Conservation (phyloP, 53 echinoderm and acorn worm genomes). For the Patiria pectinifera region DNA sequence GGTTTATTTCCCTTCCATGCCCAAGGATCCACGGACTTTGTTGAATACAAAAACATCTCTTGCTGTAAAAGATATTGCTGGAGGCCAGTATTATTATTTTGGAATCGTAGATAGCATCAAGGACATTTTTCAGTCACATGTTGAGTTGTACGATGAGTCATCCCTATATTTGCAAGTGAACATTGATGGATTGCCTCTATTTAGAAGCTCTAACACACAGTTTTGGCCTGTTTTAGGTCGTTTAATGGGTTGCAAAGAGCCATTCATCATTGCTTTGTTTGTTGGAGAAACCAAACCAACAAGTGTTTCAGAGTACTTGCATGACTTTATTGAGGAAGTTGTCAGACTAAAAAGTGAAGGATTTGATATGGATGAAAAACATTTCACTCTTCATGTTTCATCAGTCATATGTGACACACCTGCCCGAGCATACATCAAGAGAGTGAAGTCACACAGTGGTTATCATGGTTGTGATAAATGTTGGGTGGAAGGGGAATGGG, state of each 20-base stretch:
- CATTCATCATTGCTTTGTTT: conserved; percentile 44
- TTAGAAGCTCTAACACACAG: conserved; percentile 46
- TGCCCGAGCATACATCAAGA: conserved; percentile 51
- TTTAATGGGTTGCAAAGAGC: conserved; percentile 33
- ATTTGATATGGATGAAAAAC: conserved; percentile 17
- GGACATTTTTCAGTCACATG: conserved; percentile 28
- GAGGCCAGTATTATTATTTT: conserved; percentile 75
- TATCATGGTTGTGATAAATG: conserved; percentile 47
- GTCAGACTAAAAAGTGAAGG: conserved; percentile 31
- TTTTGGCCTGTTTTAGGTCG: conserved; percentile 54
- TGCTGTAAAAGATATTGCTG: conserved; percentile 50
- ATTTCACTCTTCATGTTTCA: conserved; percentile 27
- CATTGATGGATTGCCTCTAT: conserved; percentile 47
- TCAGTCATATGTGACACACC: conserved; percentile 60
- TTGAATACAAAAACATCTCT: conserved; percentile 45
- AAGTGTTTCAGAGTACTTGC: conserved; percentile 44
- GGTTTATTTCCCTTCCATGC: conserved; percentile 37
- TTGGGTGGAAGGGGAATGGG: conserved; percentile 38
- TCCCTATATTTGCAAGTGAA: conserved; percentile 39
- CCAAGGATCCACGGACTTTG: conserved; percentile 63
- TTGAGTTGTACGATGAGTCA: conserved; percentile 19
- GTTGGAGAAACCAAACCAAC: conserved; percentile 34
- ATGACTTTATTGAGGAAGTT: conserved; percentile 54
- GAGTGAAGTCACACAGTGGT: conserved; percentile 53
- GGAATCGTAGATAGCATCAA: conserved; percentile 32